These are phyloP conservation scores for Sitta carolinensis DNA, from an alignment of 2,797 vertebrate species.

Conservation along the genomic window DNA sequence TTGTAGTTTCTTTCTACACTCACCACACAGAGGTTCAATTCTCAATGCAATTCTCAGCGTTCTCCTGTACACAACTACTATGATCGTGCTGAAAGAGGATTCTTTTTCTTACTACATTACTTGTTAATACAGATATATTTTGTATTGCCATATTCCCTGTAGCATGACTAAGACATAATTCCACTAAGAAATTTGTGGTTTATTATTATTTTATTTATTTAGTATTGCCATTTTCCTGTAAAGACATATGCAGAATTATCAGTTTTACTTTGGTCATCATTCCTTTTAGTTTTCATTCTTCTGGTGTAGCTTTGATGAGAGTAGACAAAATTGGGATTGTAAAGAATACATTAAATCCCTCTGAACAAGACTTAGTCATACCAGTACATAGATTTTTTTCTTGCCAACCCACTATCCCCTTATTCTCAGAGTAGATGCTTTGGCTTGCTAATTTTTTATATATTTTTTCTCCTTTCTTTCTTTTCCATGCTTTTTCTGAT, in stretches of 20 bases:
- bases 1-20: neutral
- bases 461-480: neutral
- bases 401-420: neutral
- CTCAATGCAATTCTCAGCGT: neutral
- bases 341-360: neutral
- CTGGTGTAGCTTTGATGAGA: neutral
- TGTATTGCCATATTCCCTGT: neutral
- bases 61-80: accelerated
- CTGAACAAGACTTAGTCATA: neutral
- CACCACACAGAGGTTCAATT: neutral
- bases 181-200: neutral
- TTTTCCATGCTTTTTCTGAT: neutral
- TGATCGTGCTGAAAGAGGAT: neutral
- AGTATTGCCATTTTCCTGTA: neutral
- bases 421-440: neutral
- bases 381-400: neutral
- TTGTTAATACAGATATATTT: neutral
- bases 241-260: neutral
- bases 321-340: neutral
- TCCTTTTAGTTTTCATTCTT: neutral
- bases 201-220: neutral
- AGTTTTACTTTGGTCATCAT: neutral
- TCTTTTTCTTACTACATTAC: neutral
- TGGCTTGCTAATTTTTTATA: neutral
- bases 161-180: neutral